These are phyloP conservation scores for Drosophila nebulosa DNA, from an alignment of 1,140 invertebrate genomes.

Conservation along the genomic window DNA sequence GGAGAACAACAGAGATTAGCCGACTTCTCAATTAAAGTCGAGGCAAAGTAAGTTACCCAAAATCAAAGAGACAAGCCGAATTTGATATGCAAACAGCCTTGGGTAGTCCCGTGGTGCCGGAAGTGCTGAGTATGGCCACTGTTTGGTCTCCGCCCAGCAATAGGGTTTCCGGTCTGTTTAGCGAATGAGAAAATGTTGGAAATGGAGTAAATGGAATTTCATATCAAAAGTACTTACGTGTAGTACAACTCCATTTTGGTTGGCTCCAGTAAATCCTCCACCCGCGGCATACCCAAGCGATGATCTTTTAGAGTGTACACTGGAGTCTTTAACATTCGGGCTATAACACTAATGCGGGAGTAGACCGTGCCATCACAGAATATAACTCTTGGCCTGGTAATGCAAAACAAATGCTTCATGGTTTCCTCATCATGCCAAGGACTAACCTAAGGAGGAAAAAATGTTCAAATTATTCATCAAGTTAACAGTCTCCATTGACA, in stretches of 20 bases:
- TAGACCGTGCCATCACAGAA: constrained; percentile 73
- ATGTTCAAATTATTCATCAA: neutral
- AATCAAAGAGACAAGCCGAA: constrained; percentile 70
- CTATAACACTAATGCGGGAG: constrained; percentile 46
- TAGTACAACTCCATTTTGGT: constrained; percentile 63
- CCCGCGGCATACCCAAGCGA: constrained; percentile 50
- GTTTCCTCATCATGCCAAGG: constrained; percentile 68
- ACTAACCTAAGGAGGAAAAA: neutral
- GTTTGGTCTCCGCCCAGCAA: constrained; percentile 68
- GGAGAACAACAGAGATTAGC: neutral
- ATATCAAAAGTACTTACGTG: constrained; percentile 37
- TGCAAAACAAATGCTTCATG: constrained; percentile 70
- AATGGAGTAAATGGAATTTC: neutral
- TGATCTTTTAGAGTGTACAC: constrained; percentile 71
- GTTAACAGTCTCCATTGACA: neutral
- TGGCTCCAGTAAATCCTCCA: constrained; percentile 70
- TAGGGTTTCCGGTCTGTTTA: constrained; percentile 57
- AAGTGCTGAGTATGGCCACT: constrained; percentile 82
- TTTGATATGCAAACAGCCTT: constrained; percentile 90
- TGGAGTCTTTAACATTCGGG: constrained; percentile 59
- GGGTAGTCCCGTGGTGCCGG: constrained; percentile 89
- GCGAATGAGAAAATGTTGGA: neutral
- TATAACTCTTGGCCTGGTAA: constrained; percentile 67
- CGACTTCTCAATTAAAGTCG: no score
- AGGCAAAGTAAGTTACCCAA: constrained; percentile 36